Conservation (phyloP, 2,797 vertebrate genomes). For the Muraenolepis orangiensis region DNA sequence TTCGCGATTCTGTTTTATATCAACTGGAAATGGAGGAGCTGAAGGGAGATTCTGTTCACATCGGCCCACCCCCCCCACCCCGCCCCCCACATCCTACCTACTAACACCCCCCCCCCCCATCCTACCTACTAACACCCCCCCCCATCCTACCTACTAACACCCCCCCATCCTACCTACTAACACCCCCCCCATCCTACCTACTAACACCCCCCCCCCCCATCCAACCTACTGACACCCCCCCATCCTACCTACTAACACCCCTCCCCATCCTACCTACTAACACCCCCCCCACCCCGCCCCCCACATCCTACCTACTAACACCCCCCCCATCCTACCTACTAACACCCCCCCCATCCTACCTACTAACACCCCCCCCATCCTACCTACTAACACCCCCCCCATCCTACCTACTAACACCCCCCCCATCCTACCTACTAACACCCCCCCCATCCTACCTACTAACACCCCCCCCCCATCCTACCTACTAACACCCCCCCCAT, state of each 20-base stretch:
- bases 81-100: conserved; percentile 32
- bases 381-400: conserved; percentile 26
- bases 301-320: no score
- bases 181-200: conserved; percentile 24
- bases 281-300: conserved; percentile 22
- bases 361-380: no score
- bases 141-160: conserved; percentile 34
- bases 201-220: conserved; percentile 19
- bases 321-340: conserved; percentile 37
- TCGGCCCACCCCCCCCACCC: conserved; percentile 29
- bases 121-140: conserved; percentile 29
- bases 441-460: conserved; percentile 24
- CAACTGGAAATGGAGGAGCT: conserved; percentile 77
- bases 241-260: conserved; percentile 34
- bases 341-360: conserved; percentile 23
- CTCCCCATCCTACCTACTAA: conserved; percentile 25
- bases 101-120: conserved; percentile 24
- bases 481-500: conserved; percentile 25
- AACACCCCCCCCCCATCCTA: conserved; percentile 16
- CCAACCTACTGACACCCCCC: conserved; percentile 27
- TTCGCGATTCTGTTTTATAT: conserved; percentile 79
- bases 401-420: conserved; percentile 28
- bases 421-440: conserved; percentile 35
- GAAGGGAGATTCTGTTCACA: conserved; percentile 75
- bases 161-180: no score